Percentiles rank a stretch among this genome's conserved stretches.
phyloP scores from a whole-genome alignment of 2,888 invertebrate species.

The Stenurella melanura region DNA sequence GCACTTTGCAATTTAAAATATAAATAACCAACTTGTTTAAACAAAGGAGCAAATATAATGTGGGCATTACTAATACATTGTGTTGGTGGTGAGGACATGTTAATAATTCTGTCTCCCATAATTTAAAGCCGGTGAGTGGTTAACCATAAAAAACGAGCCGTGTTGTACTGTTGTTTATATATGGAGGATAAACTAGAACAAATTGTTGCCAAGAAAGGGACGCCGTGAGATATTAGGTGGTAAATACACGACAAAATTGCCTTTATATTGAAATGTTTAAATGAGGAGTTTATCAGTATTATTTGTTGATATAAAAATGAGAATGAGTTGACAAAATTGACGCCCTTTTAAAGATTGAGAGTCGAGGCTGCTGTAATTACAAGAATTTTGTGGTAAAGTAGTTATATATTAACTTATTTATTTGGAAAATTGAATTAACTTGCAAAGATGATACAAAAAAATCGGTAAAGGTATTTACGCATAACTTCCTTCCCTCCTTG shows the following conservation, averaged over 20 bases:
- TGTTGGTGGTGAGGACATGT: slow-evolving; percentile 25
- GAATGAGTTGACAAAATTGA: too few relatives aligned
- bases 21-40: slow-evolving; percentile 20
- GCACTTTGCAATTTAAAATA: slow-evolving; percentile 1
- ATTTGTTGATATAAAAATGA: too few relatives aligned
- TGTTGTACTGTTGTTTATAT: slow-evolving; percentile 5
- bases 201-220: slow-evolving; percentile 16
- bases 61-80: slow-evolving; percentile 22
- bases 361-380: too few relatives aligned
- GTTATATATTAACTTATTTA: too few relatives aligned
- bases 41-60: slow-evolving; percentile 28
- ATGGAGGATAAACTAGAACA: slow-evolving; percentile 17
- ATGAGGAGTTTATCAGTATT: too few relatives aligned
- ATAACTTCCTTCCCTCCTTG: too few relatives aligned
- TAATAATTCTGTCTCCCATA: slow-evolving; percentile 26
- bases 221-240: slow-evolving; percentile 5
- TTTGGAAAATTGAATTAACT: too few relatives aligned
- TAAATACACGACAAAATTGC: not conserved
- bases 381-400: too few relatives aligned
- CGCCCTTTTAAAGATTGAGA: too few relatives aligned
- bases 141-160: slow-evolving; percentile 21
- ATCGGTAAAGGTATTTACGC: too few relatives aligned
- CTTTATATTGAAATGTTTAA: not conserved
- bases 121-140: slow-evolving; percentile 21
- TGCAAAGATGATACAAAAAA: too few relatives aligned